Evolutionary conservation across 2,113 vertebrate genomes (phyloP).

Genomic region (Atlantisia rogersi): DNA sequence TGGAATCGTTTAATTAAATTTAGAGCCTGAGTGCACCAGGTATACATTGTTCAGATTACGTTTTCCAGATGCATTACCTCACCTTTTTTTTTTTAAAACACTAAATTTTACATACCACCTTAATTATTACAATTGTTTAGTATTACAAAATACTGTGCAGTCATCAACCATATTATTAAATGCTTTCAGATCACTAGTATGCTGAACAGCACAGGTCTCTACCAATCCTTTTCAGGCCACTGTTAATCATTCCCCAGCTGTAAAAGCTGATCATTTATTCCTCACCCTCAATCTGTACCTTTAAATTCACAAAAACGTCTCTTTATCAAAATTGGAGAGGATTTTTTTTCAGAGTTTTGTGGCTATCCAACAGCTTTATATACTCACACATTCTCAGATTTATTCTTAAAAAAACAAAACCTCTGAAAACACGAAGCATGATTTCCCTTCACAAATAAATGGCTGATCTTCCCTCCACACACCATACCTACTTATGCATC

Average conservation of each 20-base stretch:
- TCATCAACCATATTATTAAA: not conserved
- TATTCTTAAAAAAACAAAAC: not conserved
- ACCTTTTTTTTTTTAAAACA: not conserved
- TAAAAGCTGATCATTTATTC: not conserved
- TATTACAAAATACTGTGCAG: not conserved
- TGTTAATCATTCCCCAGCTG: not conserved
- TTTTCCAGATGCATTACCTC: not conserved
- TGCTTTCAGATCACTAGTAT: not conserved
- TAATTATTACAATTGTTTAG: not conserved
- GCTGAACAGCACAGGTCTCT: not conserved
- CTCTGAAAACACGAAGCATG: not conserved
- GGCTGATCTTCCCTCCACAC: not conserved
- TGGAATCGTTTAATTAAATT: not conserved
- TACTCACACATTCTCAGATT: not conserved
- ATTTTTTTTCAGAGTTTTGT: not conserved
- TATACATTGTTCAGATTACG: not conserved
- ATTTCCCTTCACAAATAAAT: not conserved
- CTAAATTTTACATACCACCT: not conserved
- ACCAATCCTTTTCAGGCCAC: not conserved
- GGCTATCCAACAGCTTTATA: not conserved
- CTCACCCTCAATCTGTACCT: not conserved
- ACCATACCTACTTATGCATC: not conserved
- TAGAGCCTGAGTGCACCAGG: fast-evolving
- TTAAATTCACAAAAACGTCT: not conserved
- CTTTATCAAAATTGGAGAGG: not conserved